Conservation (phyloP, 2,888 invertebrate genomes). For the Trissonchulus sp. region DNA sequence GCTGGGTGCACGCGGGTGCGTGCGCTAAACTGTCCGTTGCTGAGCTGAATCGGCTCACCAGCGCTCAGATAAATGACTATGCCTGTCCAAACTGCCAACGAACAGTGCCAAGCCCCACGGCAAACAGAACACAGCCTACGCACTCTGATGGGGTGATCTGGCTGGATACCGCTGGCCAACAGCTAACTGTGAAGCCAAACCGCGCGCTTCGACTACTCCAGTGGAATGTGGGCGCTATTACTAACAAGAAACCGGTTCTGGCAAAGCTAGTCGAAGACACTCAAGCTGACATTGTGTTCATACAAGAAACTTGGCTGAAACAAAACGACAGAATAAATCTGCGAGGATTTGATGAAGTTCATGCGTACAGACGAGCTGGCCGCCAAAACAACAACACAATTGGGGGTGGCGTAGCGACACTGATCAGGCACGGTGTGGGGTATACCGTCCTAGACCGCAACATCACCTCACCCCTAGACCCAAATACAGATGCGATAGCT, state of each 20-base stretch:
- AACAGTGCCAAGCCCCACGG: no score
- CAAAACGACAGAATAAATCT: conserved; percentile 3
- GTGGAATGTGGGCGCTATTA: background rate
- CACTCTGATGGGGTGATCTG: no score
- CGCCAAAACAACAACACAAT: background rate
- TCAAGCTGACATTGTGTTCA: background rate
- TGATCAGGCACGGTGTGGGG: background rate
- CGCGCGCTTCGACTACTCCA: conserved; percentile 1
- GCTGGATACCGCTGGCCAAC: no score
- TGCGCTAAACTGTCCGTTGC: no score
- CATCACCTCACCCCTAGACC: background rate
- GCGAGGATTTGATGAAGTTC: background rate
- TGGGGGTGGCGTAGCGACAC: background rate
- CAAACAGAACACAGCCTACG: no score
- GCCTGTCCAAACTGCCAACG: no score
- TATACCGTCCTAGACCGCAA: background rate
- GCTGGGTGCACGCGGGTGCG: no score
- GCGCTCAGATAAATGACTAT: no score
- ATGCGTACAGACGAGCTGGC: background rate
- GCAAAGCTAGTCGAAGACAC: background rate
- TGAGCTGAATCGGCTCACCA: no score
- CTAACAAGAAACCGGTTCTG: background rate
- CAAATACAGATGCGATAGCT: background rate
- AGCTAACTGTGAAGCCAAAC: no score
- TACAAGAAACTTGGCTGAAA: background rate